Conservation (phyloP, 2,113 vertebrate genomes). For the Pedionomus torquatus region DNA sequence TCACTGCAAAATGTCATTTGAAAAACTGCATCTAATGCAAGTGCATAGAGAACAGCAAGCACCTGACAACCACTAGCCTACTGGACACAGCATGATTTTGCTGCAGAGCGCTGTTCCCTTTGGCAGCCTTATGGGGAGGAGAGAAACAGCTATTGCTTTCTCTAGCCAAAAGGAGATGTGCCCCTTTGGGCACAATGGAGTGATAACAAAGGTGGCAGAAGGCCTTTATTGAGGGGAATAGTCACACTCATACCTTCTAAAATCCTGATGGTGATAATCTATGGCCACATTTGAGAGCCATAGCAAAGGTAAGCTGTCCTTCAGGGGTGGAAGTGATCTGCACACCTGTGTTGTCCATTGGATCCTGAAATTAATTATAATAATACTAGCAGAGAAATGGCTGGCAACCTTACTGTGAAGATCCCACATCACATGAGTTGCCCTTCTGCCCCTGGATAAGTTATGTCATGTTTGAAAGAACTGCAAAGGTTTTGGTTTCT, state of each 20-base stretch:
- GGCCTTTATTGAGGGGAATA: not conserved
- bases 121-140: not conserved
- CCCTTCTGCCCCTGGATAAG: not conserved
- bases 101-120: not conserved
- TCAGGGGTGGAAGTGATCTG: not conserved
- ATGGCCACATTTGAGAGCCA: not conserved
- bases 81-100: not conserved
- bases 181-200: not conserved
- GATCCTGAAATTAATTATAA: slow-evolving; percentile 11
- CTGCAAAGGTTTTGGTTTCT: not conserved
- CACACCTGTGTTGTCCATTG: not conserved
- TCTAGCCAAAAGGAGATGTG: not conserved
- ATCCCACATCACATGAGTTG: not conserved
- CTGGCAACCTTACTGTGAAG: not conserved
- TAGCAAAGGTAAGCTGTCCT: not conserved
- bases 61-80: not conserved
- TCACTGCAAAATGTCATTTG: not conserved
- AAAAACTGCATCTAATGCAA: not conserved
- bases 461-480: not conserved
- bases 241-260: not conserved
- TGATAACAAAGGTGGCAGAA: not conserved
- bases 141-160: not conserved
- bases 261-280: not conserved
- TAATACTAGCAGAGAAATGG: not conserved
- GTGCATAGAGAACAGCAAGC: not conserved